Conservation (phyloP, 2,888 invertebrate genomes). For the Rhagonycha lutea region DNA sequence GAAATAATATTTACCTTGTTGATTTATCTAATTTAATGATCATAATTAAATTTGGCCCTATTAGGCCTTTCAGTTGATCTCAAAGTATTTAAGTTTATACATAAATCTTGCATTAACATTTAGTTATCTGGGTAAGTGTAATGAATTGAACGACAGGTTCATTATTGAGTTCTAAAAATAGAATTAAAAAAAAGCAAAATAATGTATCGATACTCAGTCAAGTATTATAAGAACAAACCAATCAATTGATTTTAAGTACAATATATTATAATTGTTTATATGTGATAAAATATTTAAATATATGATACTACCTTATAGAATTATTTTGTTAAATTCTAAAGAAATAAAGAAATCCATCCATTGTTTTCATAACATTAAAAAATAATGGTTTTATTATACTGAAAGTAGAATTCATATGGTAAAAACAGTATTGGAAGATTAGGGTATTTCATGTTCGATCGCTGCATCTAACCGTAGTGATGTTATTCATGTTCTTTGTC, state of each 20-base stretch:
- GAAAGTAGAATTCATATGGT: not conserved
- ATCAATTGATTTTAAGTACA: not conserved
- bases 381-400: not conserved
- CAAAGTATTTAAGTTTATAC: not conserved
- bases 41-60: too few species aligned
- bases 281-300: too few species aligned
- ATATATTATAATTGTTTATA: too few species aligned
- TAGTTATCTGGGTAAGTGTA: not conserved
- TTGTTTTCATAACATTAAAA: not conserved
- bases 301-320: too few species aligned
- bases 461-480: slow-evolving; percentile 12
- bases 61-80: not conserved
- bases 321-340: not conserved
- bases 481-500: slow-evolving; percentile 27
- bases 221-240: not conserved
- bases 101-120: not conserved
- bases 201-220: not conserved
- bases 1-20: not conserved
- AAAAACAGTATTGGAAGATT: not conserved
- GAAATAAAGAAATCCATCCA: not conserved
- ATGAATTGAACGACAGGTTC: not conserved
- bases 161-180: not conserved
- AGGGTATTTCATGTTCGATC: slow-evolving; percentile 14
- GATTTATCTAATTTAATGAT: too few species aligned
- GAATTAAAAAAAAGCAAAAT: not conserved